These are phyloP conservation scores for Stegostoma tigrinum DNA, from an alignment of 2,113 vertebrate species.

Conservation along the genomic window DNA sequence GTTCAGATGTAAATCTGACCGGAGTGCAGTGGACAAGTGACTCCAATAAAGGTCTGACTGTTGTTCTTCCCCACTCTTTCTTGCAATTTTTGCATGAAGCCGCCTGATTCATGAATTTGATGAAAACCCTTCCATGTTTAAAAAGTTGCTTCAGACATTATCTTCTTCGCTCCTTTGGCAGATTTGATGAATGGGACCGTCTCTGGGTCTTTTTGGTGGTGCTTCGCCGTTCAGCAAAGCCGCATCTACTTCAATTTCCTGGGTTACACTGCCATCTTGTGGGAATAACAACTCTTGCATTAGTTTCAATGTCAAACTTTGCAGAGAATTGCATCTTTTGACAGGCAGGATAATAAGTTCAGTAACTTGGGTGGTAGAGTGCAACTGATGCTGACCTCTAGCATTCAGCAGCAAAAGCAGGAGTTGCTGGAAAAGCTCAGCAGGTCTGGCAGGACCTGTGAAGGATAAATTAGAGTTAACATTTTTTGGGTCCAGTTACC, in stretches of 20 bases:
- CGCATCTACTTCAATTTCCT: background rate
- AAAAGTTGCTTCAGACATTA: background rate
- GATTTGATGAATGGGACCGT: background rate
- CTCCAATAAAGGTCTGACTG: background rate
- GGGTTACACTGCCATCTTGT: slow-evolving; percentile 21
- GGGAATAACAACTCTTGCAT: background rate
- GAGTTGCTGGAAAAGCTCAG: too few relatives aligned
- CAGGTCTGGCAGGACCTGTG: too few relatives aligned
- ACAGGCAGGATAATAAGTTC: background rate
- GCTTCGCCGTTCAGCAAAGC: background rate
- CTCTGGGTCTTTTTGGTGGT: background rate
- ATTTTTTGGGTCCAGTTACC: too few relatives aligned
- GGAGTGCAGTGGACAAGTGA: background rate
- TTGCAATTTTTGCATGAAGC: background rate
- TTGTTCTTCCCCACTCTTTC: background rate
- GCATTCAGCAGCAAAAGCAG: too few relatives aligned
- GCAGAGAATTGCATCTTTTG: background rate
- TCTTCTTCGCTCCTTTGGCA: too few relatives aligned
- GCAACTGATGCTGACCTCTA: background rate
- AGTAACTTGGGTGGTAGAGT: background rate
- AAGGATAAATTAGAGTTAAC: too few relatives aligned
- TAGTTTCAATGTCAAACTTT: background rate
- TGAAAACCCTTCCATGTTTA: background rate
- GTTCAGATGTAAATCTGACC: background rate
- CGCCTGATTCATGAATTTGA: background rate